phyloP scores from a whole-genome alignment of 1,140 invertebrate genomes.

The Pogonognathellus flavescens region DNA sequence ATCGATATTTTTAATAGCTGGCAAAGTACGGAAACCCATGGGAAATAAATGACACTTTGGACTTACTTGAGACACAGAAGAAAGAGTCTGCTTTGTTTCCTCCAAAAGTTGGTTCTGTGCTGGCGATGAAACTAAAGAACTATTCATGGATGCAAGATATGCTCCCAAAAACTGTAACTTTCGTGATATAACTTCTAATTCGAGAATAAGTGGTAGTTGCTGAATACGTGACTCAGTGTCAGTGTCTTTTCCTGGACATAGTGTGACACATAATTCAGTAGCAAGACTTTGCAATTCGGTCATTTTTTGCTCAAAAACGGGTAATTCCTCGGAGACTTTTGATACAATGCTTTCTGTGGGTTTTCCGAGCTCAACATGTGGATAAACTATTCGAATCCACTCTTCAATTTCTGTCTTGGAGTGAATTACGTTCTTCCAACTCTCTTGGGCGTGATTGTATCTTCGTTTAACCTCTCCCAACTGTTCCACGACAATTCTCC shows the following conservation, averaged over 20 bases:
- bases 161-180: constrained; percentile 55
- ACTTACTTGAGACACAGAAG: constrained; percentile 60
- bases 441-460: constrained; percentile 2
- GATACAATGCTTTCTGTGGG: background rate
- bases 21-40: background rate
- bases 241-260: constrained; percentile 41
- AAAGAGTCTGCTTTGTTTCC: constrained; percentile 49
- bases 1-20: too few species aligned
- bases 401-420: constrained; percentile 47
- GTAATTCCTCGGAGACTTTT: constrained; percentile 55
- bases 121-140: background rate
- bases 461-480: constrained; percentile 35
- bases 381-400: constrained; percentile 53
- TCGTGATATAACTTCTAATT: constrained; percentile 51
- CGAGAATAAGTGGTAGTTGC: constrained; percentile 50
- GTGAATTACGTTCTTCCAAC: constrained; percentile 2
- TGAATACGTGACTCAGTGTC: background rate
- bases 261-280: constrained; percentile 54
- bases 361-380: constrained; percentile 42
- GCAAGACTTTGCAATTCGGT: constrained; percentile 52
- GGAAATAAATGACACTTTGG: background rate
- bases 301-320: constrained; percentile 57
- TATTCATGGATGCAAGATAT: constrained; percentile 49
- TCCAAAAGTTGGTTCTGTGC: constrained; percentile 22
- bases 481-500: constrained; percentile 50